These are phyloP conservation scores for Anisognathus igniventris DNA, from an alignment of 2,797 vertebrate species.

Conservation along the genomic window DNA sequence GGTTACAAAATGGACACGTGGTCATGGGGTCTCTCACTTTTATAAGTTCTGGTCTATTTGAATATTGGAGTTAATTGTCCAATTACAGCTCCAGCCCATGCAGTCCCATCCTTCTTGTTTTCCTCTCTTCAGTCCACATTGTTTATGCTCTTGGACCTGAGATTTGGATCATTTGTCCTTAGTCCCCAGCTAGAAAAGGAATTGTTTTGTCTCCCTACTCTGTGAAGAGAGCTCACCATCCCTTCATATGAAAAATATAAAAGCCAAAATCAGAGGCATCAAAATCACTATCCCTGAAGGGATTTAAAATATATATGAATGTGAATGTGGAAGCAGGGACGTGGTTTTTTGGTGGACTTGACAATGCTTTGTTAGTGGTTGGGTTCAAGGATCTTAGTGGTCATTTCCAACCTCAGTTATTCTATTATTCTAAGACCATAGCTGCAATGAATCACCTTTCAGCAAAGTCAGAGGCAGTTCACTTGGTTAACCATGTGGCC, in stretches of 20 bases:
- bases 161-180: neutral
- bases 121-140: neutral
- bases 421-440: neutral
- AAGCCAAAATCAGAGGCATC: neutral
- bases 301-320: neutral
- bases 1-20: neutral
- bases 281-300: neutral
- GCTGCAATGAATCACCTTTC: neutral
- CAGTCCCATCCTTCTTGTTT: neutral
- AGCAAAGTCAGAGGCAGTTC: neutral
- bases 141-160: neutral
- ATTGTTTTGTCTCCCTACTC: neutral
- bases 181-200: neutral
- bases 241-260: neutral
- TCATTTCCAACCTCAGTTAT: neutral
- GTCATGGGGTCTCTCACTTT: neutral
- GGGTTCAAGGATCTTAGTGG: neutral
- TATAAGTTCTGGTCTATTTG: neutral
- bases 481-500: neutral
- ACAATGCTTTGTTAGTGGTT: neutral
- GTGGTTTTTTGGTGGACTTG: neutral
- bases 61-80: neutral
- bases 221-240: neutral
- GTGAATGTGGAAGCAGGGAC: neutral
- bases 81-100: rapidly evolving